Evolutionary conservation across 2,113 vertebrate species (phyloP).

Genomic region (Electrona antarctica): DNA sequence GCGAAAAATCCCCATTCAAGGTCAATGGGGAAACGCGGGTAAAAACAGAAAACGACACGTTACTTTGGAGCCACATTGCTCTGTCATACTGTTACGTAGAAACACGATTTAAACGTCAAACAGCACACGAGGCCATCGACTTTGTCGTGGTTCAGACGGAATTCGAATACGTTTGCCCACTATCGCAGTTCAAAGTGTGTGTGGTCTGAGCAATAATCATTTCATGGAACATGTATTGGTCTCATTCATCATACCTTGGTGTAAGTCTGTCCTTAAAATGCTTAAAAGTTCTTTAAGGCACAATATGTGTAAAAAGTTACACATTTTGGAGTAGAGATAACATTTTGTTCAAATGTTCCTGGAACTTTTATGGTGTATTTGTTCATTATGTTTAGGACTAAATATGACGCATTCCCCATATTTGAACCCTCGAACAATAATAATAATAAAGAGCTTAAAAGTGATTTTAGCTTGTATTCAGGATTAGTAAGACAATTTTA

Average conservation of each 20-base stretch:
- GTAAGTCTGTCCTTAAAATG: conserved; percentile 25
- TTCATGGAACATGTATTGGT: conserved; percentile 40
- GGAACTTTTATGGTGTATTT: conserved; percentile 37
- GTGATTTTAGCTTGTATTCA: conserved; percentile 11
- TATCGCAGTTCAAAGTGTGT: too few species aligned
- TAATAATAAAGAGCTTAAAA: not conserved
- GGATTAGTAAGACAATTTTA: not conserved
- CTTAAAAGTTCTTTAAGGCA: conserved; percentile 40
- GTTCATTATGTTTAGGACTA: conserved; percentile 17
- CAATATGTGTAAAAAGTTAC: conserved; percentile 14
- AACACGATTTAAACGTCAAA: too few species aligned
- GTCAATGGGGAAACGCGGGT: too few species aligned
- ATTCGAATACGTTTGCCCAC: too few species aligned
- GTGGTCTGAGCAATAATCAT: too few species aligned
- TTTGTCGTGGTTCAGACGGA: too few species aligned
- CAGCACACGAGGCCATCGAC: too few species aligned
- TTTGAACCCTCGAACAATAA: conserved; percentile 20
- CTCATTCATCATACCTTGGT: conserved; percentile 27
- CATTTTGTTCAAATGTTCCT: conserved; percentile 61
- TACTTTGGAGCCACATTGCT: too few species aligned
- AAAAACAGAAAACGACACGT: too few species aligned
- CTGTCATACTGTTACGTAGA: too few species aligned
- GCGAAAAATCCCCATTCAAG: too few species aligned
- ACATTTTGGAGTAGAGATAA: conserved; percentile 20
- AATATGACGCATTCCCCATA: not conserved